phyloP scores from a whole-genome alignment of 2,888 invertebrate genomes.

The Eudasyphora cyanicolor region DNA sequence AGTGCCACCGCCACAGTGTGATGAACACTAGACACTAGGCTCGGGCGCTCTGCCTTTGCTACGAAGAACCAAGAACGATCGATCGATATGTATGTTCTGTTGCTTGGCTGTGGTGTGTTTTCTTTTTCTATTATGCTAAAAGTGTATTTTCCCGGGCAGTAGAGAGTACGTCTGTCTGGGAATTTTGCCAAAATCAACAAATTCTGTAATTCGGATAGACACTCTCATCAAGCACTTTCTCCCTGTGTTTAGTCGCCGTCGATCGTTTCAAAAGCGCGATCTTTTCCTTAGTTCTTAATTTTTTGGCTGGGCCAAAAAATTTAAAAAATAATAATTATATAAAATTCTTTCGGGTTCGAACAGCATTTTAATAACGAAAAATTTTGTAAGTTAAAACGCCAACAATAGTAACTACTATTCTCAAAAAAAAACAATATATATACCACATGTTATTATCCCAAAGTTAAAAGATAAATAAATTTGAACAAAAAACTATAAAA shows the following conservation, averaged over 20 bases:
- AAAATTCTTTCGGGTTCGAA: constrained; percentile 65
- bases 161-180: constrained; percentile 80
- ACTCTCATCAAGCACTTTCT: constrained; percentile 79
- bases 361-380: constrained; percentile 66
- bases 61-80: background rate
- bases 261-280: constrained; percentile 81
- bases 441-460: constrained; percentile 46
- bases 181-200: constrained; percentile 80
- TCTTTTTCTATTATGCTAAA: constrained; percentile 73
- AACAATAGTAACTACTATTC: constrained; percentile 53
- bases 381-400: constrained; percentile 66
- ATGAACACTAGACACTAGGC: constrained; percentile 58
- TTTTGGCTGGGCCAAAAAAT: constrained; percentile 74
- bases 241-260: constrained; percentile 80
- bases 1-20: constrained; percentile 19
- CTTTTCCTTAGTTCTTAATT: constrained; percentile 78
- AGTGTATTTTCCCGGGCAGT: constrained; percentile 80
- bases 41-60: constrained; percentile 54
- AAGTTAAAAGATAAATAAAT: constrained; percentile 37
- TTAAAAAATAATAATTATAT: constrained; percentile 68
- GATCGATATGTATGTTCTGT: constrained; percentile 31
- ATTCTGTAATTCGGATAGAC: constrained; percentile 79
- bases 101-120: constrained; percentile 48
- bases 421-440: constrained; percentile 67
- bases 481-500: constrained; percentile 16